Base-by-base conservation (phyloP, 1,140 invertebrate genomes). In the Subanguina moxae region DNA sequence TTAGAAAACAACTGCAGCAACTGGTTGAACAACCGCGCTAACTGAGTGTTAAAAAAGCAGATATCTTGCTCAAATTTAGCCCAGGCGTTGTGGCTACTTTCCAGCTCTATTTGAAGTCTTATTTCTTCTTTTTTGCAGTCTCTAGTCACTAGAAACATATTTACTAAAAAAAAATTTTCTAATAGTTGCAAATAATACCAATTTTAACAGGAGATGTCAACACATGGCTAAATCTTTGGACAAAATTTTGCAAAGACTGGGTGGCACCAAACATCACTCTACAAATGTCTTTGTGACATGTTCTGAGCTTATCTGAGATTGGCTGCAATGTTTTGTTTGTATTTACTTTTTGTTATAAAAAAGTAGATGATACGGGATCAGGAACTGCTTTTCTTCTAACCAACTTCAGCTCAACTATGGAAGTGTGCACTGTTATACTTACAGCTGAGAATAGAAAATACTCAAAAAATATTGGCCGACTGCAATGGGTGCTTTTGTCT, bases 261-360 rank as follows among this genome's bases (percentile, higher is more conserved):
- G n/a, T n/a, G n/a, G 43, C n/a, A 11, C 11, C 11, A n/a, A 45
- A n/a, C 11, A 45, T n/a, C 43, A 45, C n/a, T 45, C 43, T 11
- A n/a, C 43, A 45, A 13, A 45, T 45, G 11, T 13, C n/a, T n/a
- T 45, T 11, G 43, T 45, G 43, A 45, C 11, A 45, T 13, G 11
- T 45, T 45, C 43, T 92, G 83, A 98, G 86, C 27, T 94, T 92
- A 86, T 97, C 94, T 23, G 94, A 97, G 74, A 97, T 87, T 67
- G 97, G 94, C 86, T 97, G 94, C 83, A 97, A 86, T 85, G n/a
- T n/a, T n/a, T 95, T 27, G n/a, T 97, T 87, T 97, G 93, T 93
- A 97, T 95, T 43, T 46, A 73, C 43, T 48, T 17, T 8, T 17
- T 3, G 5, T 28, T 15, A 52, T 9, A 64, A 45, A 13, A 45